Evolutionary conservation across 1,140 invertebrate species (phyloP).

Genomic region (Acromyrmex charruanus): DNA sequence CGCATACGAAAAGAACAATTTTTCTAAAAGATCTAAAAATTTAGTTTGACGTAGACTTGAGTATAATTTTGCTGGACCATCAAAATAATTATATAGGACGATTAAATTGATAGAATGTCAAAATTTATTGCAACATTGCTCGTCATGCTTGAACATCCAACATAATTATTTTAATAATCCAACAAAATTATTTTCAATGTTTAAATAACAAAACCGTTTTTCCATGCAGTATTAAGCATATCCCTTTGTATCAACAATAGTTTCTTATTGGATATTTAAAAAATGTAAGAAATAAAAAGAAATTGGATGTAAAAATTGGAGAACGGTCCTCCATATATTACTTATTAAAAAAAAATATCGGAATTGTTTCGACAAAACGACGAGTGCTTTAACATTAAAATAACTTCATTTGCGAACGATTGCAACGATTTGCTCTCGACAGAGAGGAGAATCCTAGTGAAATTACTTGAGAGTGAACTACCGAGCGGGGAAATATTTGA

Average conservation of each 20-base stretch:
- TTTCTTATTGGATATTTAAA: background rate
- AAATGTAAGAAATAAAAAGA: background rate
- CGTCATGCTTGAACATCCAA: no score
- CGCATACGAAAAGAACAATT: no score
- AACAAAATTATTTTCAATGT: no score
- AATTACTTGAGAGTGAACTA: slow-evolving; percentile 57
- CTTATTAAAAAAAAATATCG: no score
- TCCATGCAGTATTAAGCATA: background rate
- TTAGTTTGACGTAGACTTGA: no score
- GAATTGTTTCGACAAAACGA: background rate
- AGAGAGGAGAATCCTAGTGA: slow-evolving; percentile 13
- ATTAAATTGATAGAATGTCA: no score
- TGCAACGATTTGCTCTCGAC: slow-evolving; percentile 27
- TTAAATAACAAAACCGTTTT: no score
- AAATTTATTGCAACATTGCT: no score
- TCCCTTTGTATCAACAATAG: background rate
- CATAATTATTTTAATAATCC: no score
- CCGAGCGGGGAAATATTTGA: slow-evolving; percentile 62
- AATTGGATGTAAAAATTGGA: background rate
- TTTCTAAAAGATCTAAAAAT: no score
- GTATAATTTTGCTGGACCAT: no score
- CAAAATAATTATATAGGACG: no score
- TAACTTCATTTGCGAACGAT: slow-evolving; percentile 48
- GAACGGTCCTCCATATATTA: background rate
- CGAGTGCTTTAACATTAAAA: background rate